Conservation (phyloP, 2,113 vertebrate genomes). For the Barbus barbus region DNA sequence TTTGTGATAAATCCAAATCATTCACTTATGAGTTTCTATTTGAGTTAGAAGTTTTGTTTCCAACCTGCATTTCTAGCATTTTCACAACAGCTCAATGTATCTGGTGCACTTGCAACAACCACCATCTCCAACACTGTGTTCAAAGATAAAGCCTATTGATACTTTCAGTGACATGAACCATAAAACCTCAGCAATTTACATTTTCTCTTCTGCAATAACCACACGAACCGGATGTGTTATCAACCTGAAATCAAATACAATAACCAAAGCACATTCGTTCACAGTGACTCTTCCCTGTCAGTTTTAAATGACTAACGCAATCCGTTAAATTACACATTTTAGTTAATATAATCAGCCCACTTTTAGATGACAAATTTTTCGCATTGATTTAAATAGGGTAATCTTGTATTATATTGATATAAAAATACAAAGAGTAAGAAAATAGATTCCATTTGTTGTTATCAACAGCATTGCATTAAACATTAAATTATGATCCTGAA, state of each 20-base stretch:
- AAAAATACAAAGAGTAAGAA: no score
- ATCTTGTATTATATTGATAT: no score
- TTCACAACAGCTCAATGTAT: background rate
- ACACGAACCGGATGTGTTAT: slow-evolving; percentile 18
- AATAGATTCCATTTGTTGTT: no score
- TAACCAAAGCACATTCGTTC: background rate
- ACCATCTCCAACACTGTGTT: background rate
- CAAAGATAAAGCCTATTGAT: background rate
- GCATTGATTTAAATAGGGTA: no score
- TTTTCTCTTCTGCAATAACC: slow-evolving; percentile 31
- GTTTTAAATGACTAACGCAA: no score
- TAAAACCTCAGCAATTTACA: background rate
- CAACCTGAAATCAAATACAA: slow-evolving; percentile 31
- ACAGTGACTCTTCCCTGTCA: background rate
- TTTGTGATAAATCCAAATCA: background rate
- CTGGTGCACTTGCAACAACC: background rate
- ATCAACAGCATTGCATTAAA: no score
- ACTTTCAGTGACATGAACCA: background rate
- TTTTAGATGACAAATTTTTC: no score
- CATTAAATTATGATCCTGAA: no score
- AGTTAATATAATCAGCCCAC: no score
- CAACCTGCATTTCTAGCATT: background rate
- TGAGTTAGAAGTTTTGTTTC: background rate
- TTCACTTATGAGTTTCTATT: background rate
- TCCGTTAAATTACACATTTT: no score